phyloP scores from a whole-genome alignment of 2,797 vertebrate genomes.

The Orientallactaga sibirica region DNA sequence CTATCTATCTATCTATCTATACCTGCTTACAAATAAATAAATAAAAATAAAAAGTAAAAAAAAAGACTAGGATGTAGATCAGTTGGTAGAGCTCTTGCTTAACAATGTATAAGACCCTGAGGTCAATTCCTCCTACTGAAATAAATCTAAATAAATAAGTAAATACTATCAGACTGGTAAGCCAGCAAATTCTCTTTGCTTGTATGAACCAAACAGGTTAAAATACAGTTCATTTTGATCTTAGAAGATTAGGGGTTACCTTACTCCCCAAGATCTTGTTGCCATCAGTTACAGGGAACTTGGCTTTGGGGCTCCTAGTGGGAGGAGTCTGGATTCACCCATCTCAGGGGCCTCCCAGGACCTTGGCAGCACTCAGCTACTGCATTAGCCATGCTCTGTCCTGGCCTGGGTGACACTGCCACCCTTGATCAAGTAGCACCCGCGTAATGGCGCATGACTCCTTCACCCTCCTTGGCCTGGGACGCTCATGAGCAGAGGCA shows the following conservation, averaged over 20 bases:
- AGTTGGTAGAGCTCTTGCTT: too few species aligned
- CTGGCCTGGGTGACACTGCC: constrained; percentile 18
- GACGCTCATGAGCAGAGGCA: constrained; percentile 91
- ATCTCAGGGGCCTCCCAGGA: constrained; percentile 16
- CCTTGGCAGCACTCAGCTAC: constrained; percentile 69
- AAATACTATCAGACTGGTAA: background rate
- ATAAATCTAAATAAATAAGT: too few species aligned
- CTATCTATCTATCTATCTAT: too few species aligned
- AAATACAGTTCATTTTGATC: background rate
- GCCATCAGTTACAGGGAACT: background rate
- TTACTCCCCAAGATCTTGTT: background rate
- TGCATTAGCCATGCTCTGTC: constrained; percentile 68
- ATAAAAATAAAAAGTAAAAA: too few species aligned
- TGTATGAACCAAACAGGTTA: background rate
- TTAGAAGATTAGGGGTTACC: background rate
- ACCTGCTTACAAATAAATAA: too few species aligned
- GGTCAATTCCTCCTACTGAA: too few species aligned
- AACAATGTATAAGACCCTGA: too few species aligned
- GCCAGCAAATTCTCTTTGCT: background rate
- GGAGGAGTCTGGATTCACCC: background rate
- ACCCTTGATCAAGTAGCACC: constrained; percentile 73
- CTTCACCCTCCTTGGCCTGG: constrained; percentile 85
- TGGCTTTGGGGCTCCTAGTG: background rate
- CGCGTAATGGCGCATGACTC: constrained; percentile 67
- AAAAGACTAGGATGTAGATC: too few species aligned